phyloP scores from a whole-genome alignment of 2,113 vertebrate genomes.

The Aegithalos caudatus region DNA sequence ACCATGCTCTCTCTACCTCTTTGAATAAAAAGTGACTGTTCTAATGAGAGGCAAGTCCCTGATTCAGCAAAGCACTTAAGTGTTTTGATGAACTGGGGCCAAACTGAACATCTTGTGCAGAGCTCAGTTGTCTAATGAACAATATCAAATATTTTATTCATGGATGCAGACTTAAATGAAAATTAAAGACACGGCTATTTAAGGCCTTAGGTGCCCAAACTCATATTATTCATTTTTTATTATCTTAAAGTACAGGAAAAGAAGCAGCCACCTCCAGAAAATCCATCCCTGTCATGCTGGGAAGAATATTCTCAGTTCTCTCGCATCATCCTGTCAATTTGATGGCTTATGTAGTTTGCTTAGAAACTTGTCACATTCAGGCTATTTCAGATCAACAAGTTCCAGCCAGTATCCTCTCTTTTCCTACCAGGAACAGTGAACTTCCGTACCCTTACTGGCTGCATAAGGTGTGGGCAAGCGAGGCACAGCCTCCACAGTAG shows the following conservation, averaged over 20 bases:
- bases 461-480: neutral
- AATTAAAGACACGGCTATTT: conserved; percentile 47
- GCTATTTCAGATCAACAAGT: neutral
- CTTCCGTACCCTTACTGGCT: neutral
- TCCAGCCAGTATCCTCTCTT: neutral
- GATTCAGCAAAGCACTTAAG: conserved; percentile 62
- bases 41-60: conserved; percentile 43
- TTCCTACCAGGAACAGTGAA: neutral
- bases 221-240: conserved; percentile 32
- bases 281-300: conserved; percentile 31
- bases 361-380: neutral
- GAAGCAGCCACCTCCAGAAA: conserved; percentile 49
- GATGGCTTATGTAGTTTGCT: neutral
- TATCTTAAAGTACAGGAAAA: conserved; percentile 52
- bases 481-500: neutral
- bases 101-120: conserved; percentile 64
- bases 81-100: conserved; percentile 64
- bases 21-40: conserved; percentile 17
- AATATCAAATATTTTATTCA: conserved; percentile 61
- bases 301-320: conserved; percentile 30
- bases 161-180: conserved; percentile 59
- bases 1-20: neutral
- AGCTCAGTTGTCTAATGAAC: conserved; percentile 35
- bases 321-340: neutral
- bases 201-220: conserved; percentile 48